phyloP scores from a whole-genome alignment of 1,140 invertebrate genomes.

The Listronotus bonariensis region DNA sequence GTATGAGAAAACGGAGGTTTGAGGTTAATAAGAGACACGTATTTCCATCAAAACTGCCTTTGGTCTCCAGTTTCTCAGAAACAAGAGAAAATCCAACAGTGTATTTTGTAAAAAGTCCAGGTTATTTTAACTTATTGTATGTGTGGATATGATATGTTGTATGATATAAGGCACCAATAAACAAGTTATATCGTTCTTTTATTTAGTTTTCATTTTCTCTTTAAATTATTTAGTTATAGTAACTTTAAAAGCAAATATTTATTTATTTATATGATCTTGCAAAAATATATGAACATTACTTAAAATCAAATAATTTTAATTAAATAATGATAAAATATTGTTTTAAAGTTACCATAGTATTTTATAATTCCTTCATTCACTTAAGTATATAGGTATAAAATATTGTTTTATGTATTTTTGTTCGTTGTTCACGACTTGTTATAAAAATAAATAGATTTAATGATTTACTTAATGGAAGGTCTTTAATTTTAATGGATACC shows the following conservation, averaged over 20 bases:
- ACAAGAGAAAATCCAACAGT: slow-evolving; percentile 40
- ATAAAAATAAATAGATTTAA: no score
- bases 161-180: slow-evolving; percentile 60
- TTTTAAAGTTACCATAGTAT: no score
- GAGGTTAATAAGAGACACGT: slow-evolving; percentile 54
- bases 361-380: no score
- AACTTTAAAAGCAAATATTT: not conserved
- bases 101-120: slow-evolving; percentile 49
- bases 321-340: no score
- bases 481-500: no score
- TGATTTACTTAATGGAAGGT: not conserved
- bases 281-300: no score
- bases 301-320: no score
- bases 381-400: no score
- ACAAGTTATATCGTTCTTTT: slow-evolving; percentile 58
- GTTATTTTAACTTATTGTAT: slow-evolving; percentile 53
- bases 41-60: slow-evolving; percentile 48
- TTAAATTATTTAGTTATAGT: slow-evolving; percentile 3
- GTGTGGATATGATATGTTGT: slow-evolving; percentile 56
- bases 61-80: slow-evolving; percentile 41
- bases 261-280: no score
- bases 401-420: no score
- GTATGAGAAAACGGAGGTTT: slow-evolving; percentile 39
- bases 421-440: no score
- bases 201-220: slow-evolving; percentile 13